phyloP scores from a whole-genome alignment of 2,797 vertebrate species.

The Balearica regulorum region DNA sequence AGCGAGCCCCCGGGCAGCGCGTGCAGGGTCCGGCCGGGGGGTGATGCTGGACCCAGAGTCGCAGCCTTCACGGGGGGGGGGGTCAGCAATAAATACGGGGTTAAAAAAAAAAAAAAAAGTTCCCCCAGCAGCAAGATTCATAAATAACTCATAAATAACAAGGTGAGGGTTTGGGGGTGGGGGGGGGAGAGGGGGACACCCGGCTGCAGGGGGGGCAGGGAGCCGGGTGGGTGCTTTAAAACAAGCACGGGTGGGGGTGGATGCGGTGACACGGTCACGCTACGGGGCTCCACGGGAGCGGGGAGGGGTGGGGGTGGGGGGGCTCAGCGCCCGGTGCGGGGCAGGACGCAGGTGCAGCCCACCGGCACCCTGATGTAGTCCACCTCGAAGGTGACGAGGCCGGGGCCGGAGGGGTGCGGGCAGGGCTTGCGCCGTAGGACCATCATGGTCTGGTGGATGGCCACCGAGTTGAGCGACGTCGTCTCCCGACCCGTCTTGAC shows the following conservation, averaged over 20 bases:
- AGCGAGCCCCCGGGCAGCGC: fast-evolving
- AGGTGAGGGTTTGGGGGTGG: neutral
- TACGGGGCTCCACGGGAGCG: slow-evolving; percentile 49
- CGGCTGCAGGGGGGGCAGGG: neutral
- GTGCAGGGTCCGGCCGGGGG: neutral
- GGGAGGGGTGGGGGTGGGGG: too few relatives aligned
- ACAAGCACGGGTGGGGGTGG: slow-evolving; percentile 69
- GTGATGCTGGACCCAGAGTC: neutral
- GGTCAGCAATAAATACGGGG: slow-evolving; percentile 11
- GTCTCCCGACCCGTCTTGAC: slow-evolving; percentile 58
- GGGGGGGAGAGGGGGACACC: neutral
- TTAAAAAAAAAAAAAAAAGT: neutral
- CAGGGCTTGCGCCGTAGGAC: slow-evolving; percentile 79
- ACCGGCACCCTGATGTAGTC: slow-evolving; percentile 73
- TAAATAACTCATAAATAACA: slow-evolving; percentile 49
- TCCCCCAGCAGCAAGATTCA: neutral
- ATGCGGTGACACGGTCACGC: slow-evolving; percentile 39
- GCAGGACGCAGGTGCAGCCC: slow-evolving; percentile 83
- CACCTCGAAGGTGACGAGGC: slow-evolving; percentile 40
- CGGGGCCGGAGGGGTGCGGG: fast-evolving
- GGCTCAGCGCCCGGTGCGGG: slow-evolving; percentile 12
- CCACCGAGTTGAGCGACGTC: slow-evolving; percentile 73
- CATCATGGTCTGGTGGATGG: slow-evolving; percentile 67
- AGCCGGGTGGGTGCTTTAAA: slow-evolving; percentile 71
- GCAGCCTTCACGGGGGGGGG: neutral